Evolutionary conservation across 2,797 vertebrate genomes (phyloP).

Genomic region (Urocyon cinereoargenteus): DNA sequence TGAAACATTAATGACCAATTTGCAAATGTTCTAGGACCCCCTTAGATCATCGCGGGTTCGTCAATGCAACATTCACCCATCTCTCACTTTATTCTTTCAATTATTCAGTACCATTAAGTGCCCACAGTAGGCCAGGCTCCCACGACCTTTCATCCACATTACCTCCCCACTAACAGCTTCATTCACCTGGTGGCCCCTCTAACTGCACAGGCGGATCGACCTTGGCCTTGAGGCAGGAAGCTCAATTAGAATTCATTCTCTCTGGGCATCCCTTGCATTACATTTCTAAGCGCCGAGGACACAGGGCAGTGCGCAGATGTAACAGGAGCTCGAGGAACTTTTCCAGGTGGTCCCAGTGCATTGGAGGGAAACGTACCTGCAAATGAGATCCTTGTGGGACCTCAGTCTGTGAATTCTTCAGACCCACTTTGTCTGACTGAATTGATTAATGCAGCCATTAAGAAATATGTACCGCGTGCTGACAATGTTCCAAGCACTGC

Average conservation of each 20-base stretch:
- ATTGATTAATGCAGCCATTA: not conserved
- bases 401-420: not conserved
- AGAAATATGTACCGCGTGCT: not conserved
- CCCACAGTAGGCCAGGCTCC: not conserved
- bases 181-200: not conserved
- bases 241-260: constrained; percentile 25
- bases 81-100: constrained; percentile 28
- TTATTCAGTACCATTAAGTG: constrained; percentile 59
- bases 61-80: not conserved
- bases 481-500: not conserved
- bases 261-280: not conserved
- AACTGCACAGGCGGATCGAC: not conserved
- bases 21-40: constrained; percentile 35
- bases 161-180: not conserved
- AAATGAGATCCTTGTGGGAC: not conserved
- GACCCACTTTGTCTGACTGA: not conserved
- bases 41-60: not conserved
- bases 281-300: not conserved
- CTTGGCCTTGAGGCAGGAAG: constrained; percentile 47
- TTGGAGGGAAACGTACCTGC: not conserved
- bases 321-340: not conserved
- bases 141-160: not conserved
- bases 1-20: constrained; percentile 61
- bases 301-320: not conserved
- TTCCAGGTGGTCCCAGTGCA: not conserved